A percentile compares a stretch with the other conserved stretches of the same genome.
Evolutionary conservation across 2,113 vertebrate species (phyloP).

Genomic region (Gallinago media): DNA sequence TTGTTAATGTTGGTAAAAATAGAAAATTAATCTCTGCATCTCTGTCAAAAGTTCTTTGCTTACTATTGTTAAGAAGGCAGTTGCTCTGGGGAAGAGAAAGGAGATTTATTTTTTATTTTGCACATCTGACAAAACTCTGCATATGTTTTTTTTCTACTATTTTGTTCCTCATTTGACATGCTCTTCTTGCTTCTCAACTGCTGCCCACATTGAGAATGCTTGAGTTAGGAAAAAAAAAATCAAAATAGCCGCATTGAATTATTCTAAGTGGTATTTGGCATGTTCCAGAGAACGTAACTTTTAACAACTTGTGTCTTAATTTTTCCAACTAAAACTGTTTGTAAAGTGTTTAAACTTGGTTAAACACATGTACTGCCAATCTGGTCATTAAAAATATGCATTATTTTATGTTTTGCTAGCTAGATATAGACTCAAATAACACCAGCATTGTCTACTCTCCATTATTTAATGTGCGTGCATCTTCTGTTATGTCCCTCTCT

Average conservation of each 20-base stretch:
- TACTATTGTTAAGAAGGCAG: neutral
- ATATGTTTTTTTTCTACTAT: neutral
- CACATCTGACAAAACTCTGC: neutral
- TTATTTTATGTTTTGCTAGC: neutral
- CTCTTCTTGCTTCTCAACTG: neutral
- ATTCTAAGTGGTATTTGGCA: neutral
- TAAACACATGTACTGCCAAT: neutral
- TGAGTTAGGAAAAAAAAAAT: neutral
- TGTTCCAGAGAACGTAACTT: neutral
- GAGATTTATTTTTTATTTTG: neutral
- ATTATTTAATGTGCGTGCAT: neutral
- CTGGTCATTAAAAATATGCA: neutral
- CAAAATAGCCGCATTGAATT: neutral
- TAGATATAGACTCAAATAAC: neutral
- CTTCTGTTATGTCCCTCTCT: neutral
- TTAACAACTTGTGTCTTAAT: neutral
- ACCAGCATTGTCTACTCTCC: neutral
- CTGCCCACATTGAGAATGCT: neutral
- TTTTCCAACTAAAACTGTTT: neutral
- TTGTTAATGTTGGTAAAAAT: neutral
- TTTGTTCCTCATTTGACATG: neutral
- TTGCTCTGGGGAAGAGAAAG: neutral
- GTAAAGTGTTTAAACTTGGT: neutral
- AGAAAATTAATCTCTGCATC: neutral
- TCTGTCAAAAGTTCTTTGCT: neutral